phyloP scores from a whole-genome alignment of 2,888 invertebrate genomes.

The Trissolcus japonicus region DNA sequence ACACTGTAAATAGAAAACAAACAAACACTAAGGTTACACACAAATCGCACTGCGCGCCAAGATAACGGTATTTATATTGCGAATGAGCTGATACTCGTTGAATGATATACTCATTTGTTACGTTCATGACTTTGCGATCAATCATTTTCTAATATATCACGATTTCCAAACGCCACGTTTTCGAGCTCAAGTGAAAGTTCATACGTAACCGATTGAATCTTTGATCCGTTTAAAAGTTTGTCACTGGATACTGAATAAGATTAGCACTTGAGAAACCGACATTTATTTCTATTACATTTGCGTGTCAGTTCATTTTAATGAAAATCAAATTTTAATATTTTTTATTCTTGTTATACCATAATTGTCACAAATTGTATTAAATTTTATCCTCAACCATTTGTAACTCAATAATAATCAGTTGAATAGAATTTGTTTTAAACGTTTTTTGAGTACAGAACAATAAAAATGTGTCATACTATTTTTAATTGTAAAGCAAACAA shows the following conservation, averaged over 20 bases:
- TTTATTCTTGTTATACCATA: too few species aligned
- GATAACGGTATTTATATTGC: constrained; percentile 46
- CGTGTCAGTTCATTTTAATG: too few species aligned
- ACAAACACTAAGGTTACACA: constrained; percentile 60
- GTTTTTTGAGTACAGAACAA: constrained; percentile 1
- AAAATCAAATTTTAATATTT: too few species aligned
- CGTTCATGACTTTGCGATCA: constrained; percentile 51
- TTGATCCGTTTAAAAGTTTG: neutral
- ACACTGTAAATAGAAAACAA: constrained; percentile 67
- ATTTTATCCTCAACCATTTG: neutral
- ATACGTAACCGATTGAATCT: constrained; percentile 7
- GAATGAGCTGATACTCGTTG: constrained; percentile 50
- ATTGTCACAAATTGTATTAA: neutral
- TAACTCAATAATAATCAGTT: neutral
- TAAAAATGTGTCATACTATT: constrained; percentile 24
- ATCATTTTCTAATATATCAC: constrained; percentile 44
- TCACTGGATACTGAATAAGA: neutral
- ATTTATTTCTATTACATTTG: too few species aligned
- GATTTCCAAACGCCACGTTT: constrained; percentile 37
- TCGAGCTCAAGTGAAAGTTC: constrained; percentile 24
- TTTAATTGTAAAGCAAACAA: constrained; percentile 28
- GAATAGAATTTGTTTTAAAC: neutral
- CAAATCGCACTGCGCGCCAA: constrained; percentile 60
- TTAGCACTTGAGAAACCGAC: too few species aligned
- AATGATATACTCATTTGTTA: constrained; percentile 58